Evolutionary conservation across 1,140 invertebrate species (phyloP).

Genomic region (Hycleus phaleratus): DNA sequence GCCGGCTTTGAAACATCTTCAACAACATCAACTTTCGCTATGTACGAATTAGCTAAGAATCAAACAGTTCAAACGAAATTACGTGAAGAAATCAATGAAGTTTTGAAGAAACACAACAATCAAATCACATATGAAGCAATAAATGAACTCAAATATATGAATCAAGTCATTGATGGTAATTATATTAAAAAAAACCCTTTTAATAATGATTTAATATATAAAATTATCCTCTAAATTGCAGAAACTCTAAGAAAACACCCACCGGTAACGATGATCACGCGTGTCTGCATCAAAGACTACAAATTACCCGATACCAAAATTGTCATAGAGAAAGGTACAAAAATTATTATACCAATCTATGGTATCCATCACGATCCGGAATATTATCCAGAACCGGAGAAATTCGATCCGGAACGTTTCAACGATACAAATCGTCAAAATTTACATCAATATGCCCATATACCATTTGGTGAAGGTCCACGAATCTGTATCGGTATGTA

Average conservation of each 20-base stretch:
- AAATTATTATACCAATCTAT: constrained; percentile 40
- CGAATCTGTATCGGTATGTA: constrained; percentile 52
- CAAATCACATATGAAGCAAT: constrained; percentile 49
- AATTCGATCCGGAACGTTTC: constrained; percentile 59
- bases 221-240: constrained; percentile 4
- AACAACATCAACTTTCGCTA: constrained; percentile 53
- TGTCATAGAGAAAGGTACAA: constrained; percentile 42
- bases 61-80: constrained; percentile 43
- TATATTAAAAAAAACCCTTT: constrained; percentile 26
- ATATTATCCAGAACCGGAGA: constrained; percentile 55
- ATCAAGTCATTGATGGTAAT: constrained; percentile 39
- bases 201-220: background rate
- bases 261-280: constrained; percentile 41
- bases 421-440: constrained; percentile 40
- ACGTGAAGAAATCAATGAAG: constrained; percentile 40
- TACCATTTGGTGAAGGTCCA: constrained; percentile 53
- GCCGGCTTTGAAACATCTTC: constrained; percentile 56
- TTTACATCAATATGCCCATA: constrained; percentile 38
- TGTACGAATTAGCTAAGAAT: constrained; percentile 54
- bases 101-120: constrained; percentile 41
- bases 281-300: constrained; percentile 40
- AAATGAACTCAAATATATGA: constrained; percentile 43
- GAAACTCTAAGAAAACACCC: constrained; percentile 51
- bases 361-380: constrained; percentile 46
- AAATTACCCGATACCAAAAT: constrained; percentile 37